A percentile compares a stretch with the other conserved stretches of the same genome.
Conservation (phyloP, 2,113 vertebrate genomes). For the Noturus placidus region DNA sequence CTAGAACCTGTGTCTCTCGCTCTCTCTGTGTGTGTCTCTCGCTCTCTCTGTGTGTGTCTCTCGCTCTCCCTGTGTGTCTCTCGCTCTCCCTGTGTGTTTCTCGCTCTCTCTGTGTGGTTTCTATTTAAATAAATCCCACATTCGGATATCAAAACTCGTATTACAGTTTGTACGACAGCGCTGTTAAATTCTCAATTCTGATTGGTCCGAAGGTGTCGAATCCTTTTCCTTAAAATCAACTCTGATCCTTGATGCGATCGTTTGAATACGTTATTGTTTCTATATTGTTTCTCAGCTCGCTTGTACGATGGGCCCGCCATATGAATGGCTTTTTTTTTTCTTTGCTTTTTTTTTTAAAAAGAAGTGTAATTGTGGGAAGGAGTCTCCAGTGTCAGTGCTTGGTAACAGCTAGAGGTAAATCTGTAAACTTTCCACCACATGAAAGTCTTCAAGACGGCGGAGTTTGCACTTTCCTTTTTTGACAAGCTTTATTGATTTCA, state of each 20-base stretch:
- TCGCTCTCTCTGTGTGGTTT: constrained; percentile 12
- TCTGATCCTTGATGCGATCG: not conserved
- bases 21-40: not conserved
- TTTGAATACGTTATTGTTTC: not conserved
- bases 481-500: not conserved
- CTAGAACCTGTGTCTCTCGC: too few species aligned
- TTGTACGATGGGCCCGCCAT: not conserved
- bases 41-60: not conserved
- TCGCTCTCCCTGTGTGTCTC: too few species aligned
- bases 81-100: too few species aligned
- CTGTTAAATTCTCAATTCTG: not conserved
- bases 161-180: not conserved
- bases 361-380: too few species aligned
- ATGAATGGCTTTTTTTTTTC: not conserved
- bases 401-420: not conserved
- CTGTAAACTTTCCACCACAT: not conserved
- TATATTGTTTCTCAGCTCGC: not conserved
- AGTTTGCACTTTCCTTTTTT: too few species aligned
- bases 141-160: constrained; percentile 21
- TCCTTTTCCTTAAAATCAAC: not conserved
- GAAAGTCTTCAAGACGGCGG: too few species aligned
- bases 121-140: constrained; percentile 34
- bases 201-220: not conserved
- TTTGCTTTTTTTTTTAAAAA: too few species aligned
- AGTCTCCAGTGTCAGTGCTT: too few species aligned